Conservation (phyloP, 2,113 vertebrate species). For the Cephalopterus ornatus region DNA sequence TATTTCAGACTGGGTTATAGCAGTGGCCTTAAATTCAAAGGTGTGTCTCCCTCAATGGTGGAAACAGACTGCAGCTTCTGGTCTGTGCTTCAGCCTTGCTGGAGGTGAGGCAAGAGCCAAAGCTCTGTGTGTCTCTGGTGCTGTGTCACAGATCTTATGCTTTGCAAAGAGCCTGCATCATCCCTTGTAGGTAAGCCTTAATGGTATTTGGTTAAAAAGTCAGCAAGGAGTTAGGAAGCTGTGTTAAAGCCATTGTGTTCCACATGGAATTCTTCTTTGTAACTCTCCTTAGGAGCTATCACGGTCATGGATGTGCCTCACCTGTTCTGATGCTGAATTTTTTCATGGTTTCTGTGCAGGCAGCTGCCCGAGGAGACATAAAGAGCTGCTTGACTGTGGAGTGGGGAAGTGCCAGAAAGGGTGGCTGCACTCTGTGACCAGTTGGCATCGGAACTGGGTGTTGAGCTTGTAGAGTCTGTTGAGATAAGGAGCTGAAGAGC, state of each 20-base stretch:
- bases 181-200: not conserved
- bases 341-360: not conserved
- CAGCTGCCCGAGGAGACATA: rapidly evolving
- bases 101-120: not conserved
- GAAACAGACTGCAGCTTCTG: not conserved
- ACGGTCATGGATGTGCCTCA: not conserved
- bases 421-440: rapidly evolving
- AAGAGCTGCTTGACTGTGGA: not conserved
- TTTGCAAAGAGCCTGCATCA: not conserved
- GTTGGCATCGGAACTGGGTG: rapidly evolving
- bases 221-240: not conserved
- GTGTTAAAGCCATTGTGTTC: not conserved
- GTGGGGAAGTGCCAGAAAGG: not conserved
- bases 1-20: not conserved
- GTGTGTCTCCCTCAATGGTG: not conserved
- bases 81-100: not conserved
- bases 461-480: rapidly evolving
- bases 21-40: not conserved
- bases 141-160: not conserved
- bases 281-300: rapidly evolving
- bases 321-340: not conserved
- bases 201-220: not conserved
- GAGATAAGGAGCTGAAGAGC: not conserved
- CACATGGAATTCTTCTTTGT: not conserved
- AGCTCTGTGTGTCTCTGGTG: not conserved